phyloP scores from a whole-genome alignment of 2,888 invertebrate genomes.

The Cerastis leucographa region DNA sequence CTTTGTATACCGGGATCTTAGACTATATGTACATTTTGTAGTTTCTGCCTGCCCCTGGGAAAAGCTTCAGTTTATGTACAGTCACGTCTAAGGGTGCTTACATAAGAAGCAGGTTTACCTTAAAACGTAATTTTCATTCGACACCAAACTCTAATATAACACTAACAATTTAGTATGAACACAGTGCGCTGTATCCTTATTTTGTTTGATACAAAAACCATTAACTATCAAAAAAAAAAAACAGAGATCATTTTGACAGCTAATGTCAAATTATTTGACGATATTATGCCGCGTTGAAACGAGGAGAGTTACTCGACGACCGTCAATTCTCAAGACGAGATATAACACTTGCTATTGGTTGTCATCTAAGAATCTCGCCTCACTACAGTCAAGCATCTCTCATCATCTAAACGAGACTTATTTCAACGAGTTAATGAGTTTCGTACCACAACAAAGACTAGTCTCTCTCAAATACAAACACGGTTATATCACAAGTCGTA shows the following conservation, averaged over 20 bases:
- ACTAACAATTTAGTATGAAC: slow-evolving; percentile 61
- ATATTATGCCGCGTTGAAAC: background rate
- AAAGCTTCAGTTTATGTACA: no score
- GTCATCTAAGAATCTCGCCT: background rate
- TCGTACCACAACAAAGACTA: slow-evolving; percentile 50
- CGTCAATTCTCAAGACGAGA: background rate
- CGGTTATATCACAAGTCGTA: slow-evolving; percentile 61
- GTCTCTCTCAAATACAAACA: slow-evolving; percentile 57
- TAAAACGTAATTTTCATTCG: slow-evolving; percentile 29
- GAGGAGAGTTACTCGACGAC: background rate
- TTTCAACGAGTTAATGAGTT: slow-evolving; percentile 19
- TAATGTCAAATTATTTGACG: slow-evolving; percentile 29
- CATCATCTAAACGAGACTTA: slow-evolving; percentile 5
- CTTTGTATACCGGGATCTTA: no score
- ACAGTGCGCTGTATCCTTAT: slow-evolving; percentile 61
- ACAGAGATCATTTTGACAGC: slow-evolving; percentile 49
- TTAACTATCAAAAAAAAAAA: slow-evolving; percentile 21
- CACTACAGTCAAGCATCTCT: background rate
- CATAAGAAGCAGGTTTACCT: no score
- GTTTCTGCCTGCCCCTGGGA: no score
- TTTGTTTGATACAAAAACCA: slow-evolving; percentile 57
- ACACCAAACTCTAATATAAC: slow-evolving; percentile 48
- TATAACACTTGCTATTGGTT: background rate
- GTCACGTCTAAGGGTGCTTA: no score
- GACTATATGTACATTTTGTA: no score